Evolutionary conservation across 2,888 invertebrate genomes (phyloP), one percentile per base, ranked within the genome.

Genomic region (Formica aserva): DNA sequence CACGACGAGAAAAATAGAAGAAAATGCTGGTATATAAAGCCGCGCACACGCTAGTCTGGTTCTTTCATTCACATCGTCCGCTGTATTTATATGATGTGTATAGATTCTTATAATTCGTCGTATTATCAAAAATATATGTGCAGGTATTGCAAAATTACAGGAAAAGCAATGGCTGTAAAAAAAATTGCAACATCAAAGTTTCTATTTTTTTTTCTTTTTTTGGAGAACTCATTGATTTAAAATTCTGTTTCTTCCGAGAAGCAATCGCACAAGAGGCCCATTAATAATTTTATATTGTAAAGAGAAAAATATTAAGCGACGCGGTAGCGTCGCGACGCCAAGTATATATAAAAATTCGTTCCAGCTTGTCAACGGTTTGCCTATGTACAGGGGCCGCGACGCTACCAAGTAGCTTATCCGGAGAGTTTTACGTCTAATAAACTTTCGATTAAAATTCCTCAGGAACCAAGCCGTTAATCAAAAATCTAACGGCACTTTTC

Each of bases 11-110:
- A 87, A 87, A 77, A 80, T 60, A 48, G 63, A 82, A 74, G 48
- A 85, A 87, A 87, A 83, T 76, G 72, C 63, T 65, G 84, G 81
- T 82, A 84, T 72, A 72, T 52, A 72, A 67, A 83, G 60, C 66
- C 71, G 60, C 71, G 45, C 60, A 71, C 66, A 52, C 77, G 45
- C 71, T n/a, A 55, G 63, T 76, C 63, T 52, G 52, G 29, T 48
- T 66, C 82, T 67, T 48, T 66, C 69, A 35, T 66, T 67, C 66
- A 48, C 57, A 26, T 65, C 71, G 38, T 66, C 45, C 78, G 60
- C 26, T 45, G 78, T 69, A 80, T 80, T 48, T 71, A 38, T 71
- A 78, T 32, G 78, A 32, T 57, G 67, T 60, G 38, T 22, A 22
- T 45, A 60, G 41, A 69, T 18, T 45, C n/a, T 71, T 80, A 71